Percentiles rank a stretch among this genome's conserved stretches.
These are phyloP conservation scores for Sapajus apella DNA, from an alignment of 2,113 vertebrate genomes.

Conservation along the genomic window DNA sequence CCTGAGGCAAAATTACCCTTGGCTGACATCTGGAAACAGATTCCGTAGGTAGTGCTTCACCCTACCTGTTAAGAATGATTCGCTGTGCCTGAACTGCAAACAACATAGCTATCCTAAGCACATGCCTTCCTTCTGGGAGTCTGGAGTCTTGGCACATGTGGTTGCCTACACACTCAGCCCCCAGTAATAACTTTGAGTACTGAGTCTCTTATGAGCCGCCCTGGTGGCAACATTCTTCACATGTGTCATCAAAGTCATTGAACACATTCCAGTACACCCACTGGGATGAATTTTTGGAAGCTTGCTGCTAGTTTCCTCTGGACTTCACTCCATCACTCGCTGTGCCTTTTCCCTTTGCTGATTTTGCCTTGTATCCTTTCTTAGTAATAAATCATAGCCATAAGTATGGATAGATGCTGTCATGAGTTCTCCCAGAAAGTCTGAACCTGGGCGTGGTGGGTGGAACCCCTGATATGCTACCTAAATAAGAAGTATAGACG, in stretches of 20 bases:
- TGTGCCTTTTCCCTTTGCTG: background rate
- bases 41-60: background rate
- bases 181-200: fast-evolving
- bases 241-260: background rate
- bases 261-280: background rate
- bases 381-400: background rate
- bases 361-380: background rate
- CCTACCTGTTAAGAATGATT: background rate
- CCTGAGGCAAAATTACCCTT: background rate
- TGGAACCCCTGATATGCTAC: background rate
- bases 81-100: background rate
- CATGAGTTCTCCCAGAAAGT: background rate
- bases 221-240: background rate
- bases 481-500: background rate
- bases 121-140: background rate
- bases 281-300: background rate
- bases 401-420: background rate
- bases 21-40: background rate
- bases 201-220: background rate
- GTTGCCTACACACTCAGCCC: background rate
- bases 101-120: background rate
- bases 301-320: background rate
- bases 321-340: background rate
- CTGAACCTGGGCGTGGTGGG: background rate
- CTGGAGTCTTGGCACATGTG: background rate